Percentiles rank a stretch among this genome's conserved stretches.
These are phyloP conservation scores for Euplexia lucipara DNA, from an alignment of 2,888 invertebrate species.

Conservation along the genomic window DNA sequence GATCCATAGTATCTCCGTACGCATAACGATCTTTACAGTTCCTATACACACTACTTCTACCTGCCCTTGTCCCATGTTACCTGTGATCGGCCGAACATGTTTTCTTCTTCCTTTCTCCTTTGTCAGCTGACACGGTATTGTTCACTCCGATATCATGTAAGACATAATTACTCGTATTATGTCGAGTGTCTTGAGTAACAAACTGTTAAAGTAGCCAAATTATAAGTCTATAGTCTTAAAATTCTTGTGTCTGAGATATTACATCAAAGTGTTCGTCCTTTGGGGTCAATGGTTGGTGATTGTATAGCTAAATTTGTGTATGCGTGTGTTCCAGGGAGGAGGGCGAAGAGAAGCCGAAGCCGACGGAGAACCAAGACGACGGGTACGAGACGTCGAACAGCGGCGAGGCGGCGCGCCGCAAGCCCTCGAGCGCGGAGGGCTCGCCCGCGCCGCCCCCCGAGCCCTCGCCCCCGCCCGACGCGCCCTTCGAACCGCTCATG, in stretches of 20 bases:
- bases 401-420: slow-evolving; percentile 89
- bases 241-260: background rate
- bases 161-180: slow-evolving; percentile 1
- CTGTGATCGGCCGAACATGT: background rate
- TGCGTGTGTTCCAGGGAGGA: slow-evolving; percentile 82
- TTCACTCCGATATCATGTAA: background rate
- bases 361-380: slow-evolving; percentile 95
- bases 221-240: no score
- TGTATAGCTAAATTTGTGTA: background rate
- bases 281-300: background rate
- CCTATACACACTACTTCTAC: background rate
- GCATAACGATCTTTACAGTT: background rate
- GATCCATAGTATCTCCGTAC: background rate
- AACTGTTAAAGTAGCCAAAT: background rate
- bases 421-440: slow-evolving; percentile 81
- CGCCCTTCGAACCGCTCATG: slow-evolving; percentile 76
- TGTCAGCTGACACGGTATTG: slow-evolving; percentile 5
- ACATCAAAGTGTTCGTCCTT: background rate
- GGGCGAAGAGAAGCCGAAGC: slow-evolving; percentile 89
- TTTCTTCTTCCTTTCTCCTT: background rate
- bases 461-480: slow-evolving; percentile 76
- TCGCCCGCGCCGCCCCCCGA: slow-evolving; percentile 79
- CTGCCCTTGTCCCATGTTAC: slow-evolving; percentile 8
- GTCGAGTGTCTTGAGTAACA: no score
- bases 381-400: slow-evolving; percentile 97